Evolutionary conservation across 2,888 invertebrate genomes (phyloP).

Genomic region (Hirtodrosophila cameraria): DNA sequence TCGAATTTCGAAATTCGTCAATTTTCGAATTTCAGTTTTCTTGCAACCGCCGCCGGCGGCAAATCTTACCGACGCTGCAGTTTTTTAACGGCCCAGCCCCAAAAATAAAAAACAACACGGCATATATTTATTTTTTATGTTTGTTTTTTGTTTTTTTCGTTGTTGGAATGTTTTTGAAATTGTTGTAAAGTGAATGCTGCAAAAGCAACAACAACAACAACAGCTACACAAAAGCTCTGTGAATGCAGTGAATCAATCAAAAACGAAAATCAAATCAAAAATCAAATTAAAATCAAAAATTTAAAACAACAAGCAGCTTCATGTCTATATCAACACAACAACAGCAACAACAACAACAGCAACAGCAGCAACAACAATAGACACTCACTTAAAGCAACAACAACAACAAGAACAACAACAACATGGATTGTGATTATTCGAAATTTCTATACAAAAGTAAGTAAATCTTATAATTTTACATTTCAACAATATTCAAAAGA

Average conservation of each 20-base stretch:
- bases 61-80: conserved; percentile 49
- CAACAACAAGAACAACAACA: conserved; percentile 14
- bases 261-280: conserved; percentile 22
- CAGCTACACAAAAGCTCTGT: conserved; percentile 11
- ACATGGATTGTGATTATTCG: conserved; percentile 72
- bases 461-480: conserved; percentile 20
- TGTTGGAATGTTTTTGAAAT: conserved; percentile 12
- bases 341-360: conserved; percentile 8
- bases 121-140: conserved; percentile 8
- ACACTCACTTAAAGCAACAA: conserved; percentile 14
- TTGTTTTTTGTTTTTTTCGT: conserved; percentile 14
- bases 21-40: conserved; percentile 42
- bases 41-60: conserved; percentile 40
- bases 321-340: conserved; percentile 35
- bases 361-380: conserved; percentile 11
- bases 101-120: conserved; percentile 29
- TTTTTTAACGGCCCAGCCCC: conserved; percentile 28
- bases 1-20: conserved; percentile 12
- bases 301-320: conserved; percentile 25
- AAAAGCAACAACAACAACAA: too few species aligned
- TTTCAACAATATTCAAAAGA: too few species aligned
- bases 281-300: conserved; percentile 16
- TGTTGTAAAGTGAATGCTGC: conserved; percentile 49
- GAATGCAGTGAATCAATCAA: conserved; percentile 51
- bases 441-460: conserved; percentile 74